A percentile compares a stretch with the other conserved stretches of the same genome.
Evolutionary conservation across 2,113 vertebrate species (phyloP).

Genomic region (Ictidomys tridecemlineatus): DNA sequence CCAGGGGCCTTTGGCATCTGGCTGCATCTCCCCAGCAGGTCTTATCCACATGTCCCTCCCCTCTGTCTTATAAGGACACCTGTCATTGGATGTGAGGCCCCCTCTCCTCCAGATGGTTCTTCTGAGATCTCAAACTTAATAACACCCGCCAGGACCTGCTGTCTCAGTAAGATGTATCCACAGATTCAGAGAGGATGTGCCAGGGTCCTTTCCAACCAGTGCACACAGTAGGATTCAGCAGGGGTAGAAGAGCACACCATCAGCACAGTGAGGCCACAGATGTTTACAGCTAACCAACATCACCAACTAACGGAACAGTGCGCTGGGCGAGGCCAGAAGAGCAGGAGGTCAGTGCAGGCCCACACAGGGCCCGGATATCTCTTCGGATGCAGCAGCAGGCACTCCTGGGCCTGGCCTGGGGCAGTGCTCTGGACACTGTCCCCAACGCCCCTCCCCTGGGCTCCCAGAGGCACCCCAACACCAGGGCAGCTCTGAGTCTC

Average conservation of each 20-base stretch:
- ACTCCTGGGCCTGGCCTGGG: background rate
- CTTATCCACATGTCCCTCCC: background rate
- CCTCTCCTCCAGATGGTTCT: too few relatives aligned
- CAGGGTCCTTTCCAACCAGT: too few relatives aligned
- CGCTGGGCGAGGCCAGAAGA: background rate
- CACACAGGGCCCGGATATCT: background rate
- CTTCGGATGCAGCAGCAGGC: background rate
- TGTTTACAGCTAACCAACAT: background rate
- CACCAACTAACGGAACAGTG: background rate
- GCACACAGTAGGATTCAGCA: rapidly evolving
- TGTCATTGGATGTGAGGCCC: background rate
- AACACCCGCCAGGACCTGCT: background rate
- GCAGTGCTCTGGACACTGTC: rapidly evolving
- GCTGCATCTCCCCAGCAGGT: rapidly evolving
- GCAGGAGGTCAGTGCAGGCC: background rate
- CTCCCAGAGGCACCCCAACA: rapidly evolving
- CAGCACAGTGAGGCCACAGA: background rate
- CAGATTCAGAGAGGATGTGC: rapidly evolving
- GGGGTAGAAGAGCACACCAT: background rate
- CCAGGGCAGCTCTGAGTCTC: rapidly evolving
- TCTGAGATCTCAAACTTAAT: too few relatives aligned
- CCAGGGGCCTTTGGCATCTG: rapidly evolving
- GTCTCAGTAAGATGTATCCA: too few relatives aligned
- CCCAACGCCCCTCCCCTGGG: too few relatives aligned
- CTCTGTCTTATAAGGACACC: too few relatives aligned